Percentiles rank a stretch among this genome's conserved stretches.
Conservation (phyloP, 1,140 invertebrate genomes). For the Neomicropteryx cornuta region DNA sequence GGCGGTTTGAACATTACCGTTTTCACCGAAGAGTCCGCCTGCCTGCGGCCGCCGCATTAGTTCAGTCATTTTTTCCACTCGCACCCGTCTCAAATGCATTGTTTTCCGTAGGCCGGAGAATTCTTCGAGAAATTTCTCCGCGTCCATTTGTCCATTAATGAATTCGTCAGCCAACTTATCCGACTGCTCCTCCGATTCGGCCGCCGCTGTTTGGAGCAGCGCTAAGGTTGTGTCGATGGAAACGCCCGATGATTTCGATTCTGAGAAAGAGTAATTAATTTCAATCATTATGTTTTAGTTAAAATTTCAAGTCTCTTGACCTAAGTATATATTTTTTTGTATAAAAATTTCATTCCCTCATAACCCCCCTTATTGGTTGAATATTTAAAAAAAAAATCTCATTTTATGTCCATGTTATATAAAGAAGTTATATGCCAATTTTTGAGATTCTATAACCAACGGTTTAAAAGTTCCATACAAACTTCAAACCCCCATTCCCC, state of each 20-base stretch:
- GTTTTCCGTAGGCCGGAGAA: conserved; percentile 61
- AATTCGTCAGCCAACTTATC: conserved; percentile 71
- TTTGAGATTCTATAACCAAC: no score
- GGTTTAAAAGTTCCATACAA: no score
- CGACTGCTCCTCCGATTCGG: conserved; percentile 80
- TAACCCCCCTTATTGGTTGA: no score
- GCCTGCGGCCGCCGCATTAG: conserved; percentile 41
- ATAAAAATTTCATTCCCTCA: background rate
- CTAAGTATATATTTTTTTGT: no score
- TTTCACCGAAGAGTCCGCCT: conserved; percentile 20
- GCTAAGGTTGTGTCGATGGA: conserved; percentile 73
- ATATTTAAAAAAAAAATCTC: no score
- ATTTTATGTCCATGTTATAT: no score
- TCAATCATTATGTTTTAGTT: no score
- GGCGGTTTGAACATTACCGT: conserved; percentile 29
- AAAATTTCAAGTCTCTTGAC: background rate
- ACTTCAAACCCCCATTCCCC: no score
- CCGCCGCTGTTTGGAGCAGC: conserved; percentile 70
- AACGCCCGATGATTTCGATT: conserved; percentile 55
- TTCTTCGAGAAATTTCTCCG: conserved; percentile 70
- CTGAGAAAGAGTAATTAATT: conserved; percentile 28
- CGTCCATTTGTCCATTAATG: conserved; percentile 54
- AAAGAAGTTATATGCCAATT: no score
- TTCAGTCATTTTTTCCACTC: conserved; percentile 79
- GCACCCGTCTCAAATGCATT: conserved; percentile 72